Percentiles rank a stretch among this genome's conserved stretches.
These are phyloP conservation scores for Ormyrus nitidulus DNA, from an alignment of 2,888 invertebrate species.

Conservation along the genomic window DNA sequence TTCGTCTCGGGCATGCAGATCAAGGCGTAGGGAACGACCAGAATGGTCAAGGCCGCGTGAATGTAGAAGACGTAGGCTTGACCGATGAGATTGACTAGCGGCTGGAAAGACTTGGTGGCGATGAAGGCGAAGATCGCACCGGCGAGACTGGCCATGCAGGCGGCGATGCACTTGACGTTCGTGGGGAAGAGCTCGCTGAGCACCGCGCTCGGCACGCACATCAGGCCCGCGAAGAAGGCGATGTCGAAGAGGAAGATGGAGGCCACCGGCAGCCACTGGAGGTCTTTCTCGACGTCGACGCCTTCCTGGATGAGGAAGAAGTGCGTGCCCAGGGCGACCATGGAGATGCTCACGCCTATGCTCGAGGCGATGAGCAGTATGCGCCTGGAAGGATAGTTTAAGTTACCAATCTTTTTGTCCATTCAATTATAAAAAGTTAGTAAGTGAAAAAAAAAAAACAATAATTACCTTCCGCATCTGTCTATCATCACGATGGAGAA, in stretches of 20 bases:
- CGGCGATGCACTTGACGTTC: slow-evolving; percentile 65
- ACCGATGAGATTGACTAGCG: slow-evolving; percentile 60
- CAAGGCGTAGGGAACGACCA: slow-evolving; percentile 47
- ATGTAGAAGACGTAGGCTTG: slow-evolving; percentile 65
- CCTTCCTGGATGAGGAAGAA: slow-evolving; percentile 57
- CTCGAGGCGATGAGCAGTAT: slow-evolving; percentile 65
- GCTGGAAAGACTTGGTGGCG: slow-evolving; percentile 64
- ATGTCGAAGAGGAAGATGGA: slow-evolving; percentile 53
- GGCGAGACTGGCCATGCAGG: slow-evolving; percentile 62
- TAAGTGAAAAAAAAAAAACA: not conserved
- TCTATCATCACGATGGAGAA: slow-evolving; percentile 66
- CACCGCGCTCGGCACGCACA: slow-evolving; percentile 65
- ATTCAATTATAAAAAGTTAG: no score
- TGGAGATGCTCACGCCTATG: slow-evolving; percentile 61
- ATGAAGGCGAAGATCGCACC: slow-evolving; percentile 65
- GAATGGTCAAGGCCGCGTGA: slow-evolving; percentile 60
- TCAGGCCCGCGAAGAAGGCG: slow-evolving; percentile 50
- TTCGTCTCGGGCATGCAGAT: slow-evolving; percentile 66
- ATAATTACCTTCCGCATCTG: slow-evolving; percentile 64
- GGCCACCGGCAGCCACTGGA: slow-evolving; percentile 47
- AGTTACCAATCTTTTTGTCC: not conserved
- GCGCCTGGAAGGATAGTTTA: slow-evolving; percentile 51
- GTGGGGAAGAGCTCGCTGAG: slow-evolving; percentile 67
- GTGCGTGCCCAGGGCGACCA: slow-evolving; percentile 51
- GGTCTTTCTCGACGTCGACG: slow-evolving; percentile 4